Evolutionary conservation across 2,797 vertebrate genomes (phyloP), one percentile per base, ranked within the genome.

Genomic region (Galagoides demidoff): DNA sequence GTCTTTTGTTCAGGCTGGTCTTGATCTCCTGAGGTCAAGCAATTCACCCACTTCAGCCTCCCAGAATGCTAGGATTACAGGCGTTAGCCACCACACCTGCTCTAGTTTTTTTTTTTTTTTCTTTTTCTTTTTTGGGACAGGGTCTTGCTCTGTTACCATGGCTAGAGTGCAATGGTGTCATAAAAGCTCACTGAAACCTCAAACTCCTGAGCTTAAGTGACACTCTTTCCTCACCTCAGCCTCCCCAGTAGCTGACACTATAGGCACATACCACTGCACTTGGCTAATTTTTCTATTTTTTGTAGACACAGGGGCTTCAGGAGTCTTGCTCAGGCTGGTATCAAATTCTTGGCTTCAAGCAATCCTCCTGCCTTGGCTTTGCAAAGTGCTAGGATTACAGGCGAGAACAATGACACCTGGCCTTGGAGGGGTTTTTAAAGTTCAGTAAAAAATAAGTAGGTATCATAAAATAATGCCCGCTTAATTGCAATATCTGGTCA

Each of bases 401-500:
- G 14, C 2, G 1, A 31, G 29, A 66, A 16, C 16, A 14, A 66
- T 66, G 7, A 16, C 63, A n/a, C 14, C 63, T 66, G 63, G 63
- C 31, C 29, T n/a, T 66, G 63, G 76, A 77, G 52, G 76, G n/a
- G 52, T n/a, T 57, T 55, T 57, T 78, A 85, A 96, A 90, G 10
- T 81, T 74, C 73, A 84, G 64, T 77, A 83, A n/a, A 85, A 94
- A 95, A 90, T 71, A 95, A 55, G 64, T 27, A 89, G n/a, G n/a
- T 83, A 16, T 83, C 64, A 92, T 63, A 86, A 86, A 96, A 86
- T 64, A 77, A 10, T 86, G 39, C 16, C 49, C n/a, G 63, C 70
- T 92, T 76, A 89, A 77, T 3, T 79, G 5, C 27, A 73, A 10
- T 84, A 14, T 71, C 55, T 23, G 13, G 39, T 82, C 49, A 94